Conservation (phyloP, 2,797 vertebrate genomes). For the Toxotes lorentzi region DNA sequence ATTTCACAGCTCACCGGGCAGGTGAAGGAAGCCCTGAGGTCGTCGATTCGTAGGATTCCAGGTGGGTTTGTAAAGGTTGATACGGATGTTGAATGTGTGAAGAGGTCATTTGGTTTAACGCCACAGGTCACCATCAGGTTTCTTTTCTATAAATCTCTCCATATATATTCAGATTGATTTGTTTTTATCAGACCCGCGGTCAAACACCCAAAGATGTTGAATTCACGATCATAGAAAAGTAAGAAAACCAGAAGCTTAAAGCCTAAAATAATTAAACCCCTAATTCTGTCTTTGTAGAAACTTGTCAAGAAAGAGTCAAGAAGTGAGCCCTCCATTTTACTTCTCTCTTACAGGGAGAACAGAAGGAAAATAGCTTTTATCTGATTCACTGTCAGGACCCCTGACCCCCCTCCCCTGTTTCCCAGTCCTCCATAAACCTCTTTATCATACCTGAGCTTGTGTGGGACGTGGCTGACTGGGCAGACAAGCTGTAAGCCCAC, state of each 20-base stretch:
- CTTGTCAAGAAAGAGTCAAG: background rate
- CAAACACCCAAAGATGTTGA: no score
- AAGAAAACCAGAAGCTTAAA: no score
- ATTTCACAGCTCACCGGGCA: slow-evolving; percentile 60
- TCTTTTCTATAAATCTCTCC: background rate
- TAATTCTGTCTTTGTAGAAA: no score
- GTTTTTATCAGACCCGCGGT: no score
- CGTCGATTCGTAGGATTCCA: slow-evolving; percentile 59
- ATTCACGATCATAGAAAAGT: no score
- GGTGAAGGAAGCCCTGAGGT: slow-evolving; percentile 75
- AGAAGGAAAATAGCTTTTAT: slow-evolving; percentile 48
- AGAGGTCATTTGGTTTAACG: background rate
- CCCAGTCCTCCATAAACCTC: background rate
- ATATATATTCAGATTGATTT: no score
- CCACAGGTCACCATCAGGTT: no score
- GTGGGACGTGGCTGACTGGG: slow-evolving; percentile 48
- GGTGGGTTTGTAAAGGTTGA: slow-evolving; percentile 64
- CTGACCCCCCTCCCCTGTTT: background rate
- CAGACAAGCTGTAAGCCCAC: slow-evolving; percentile 54
- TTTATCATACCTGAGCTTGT: slow-evolving; percentile 45
- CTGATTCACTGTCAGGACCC: background rate
- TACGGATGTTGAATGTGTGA: background rate
- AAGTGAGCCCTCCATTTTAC: slow-evolving; percentile 37
- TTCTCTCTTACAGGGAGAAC: slow-evolving; percentile 7
- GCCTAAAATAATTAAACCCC: no score